Evolutionary conservation across 2,797 vertebrate species (phyloP), one percentile per base, ranked within the genome.

Genomic region (Scarus forsteni): DNA sequence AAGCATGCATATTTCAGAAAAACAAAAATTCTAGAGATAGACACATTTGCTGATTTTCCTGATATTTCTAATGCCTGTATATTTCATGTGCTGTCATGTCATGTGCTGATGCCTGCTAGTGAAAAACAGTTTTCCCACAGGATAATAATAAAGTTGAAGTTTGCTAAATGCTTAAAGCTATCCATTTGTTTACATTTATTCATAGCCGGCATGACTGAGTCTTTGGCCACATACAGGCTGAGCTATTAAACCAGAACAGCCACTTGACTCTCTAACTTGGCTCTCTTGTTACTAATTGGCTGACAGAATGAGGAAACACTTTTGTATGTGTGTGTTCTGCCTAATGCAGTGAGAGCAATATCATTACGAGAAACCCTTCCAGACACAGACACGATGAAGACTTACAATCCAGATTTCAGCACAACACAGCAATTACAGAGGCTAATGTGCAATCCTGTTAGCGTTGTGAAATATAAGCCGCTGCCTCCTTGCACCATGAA

Each of bases 371-470:
- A 73, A 70, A n/a, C 45, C 56, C 50, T 63, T 46, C 46, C 64
- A 34, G 46, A 59, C 68, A 36, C 69, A 60, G 57, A 60, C 71
- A 75, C 72, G 75, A 77, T 59, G 60, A 81, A 46, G 42, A 64
- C 76, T 14, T 77, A 82, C 70, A 81, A 80, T 48, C 15, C 45
- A 27, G 66, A 73, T 73, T 81, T 61, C 46, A 72, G 70, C 60
- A 53, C 65, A 67, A 72, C 44, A 36, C 44, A 34, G 35, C 70
- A 85, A 85, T 83, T 85, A 85, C 54, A 73, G 63, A 36, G 80
- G 71, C 64, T 76, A 73, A 83, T 60, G 75, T 50, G 62, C 67
- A 73, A 75, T 79, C 39, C 40, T 46, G 71, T 85, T 81, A 73
- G 52, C 3, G 1, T 60, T 27, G 40, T 76, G 73, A 66, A 81